A percentile compares a stretch with the other conserved stretches of the same genome.
These are phyloP conservation scores for Propithecus deckenii DNA, from an alignment of 2,797 vertebrate species.

Conservation along the genomic window DNA sequence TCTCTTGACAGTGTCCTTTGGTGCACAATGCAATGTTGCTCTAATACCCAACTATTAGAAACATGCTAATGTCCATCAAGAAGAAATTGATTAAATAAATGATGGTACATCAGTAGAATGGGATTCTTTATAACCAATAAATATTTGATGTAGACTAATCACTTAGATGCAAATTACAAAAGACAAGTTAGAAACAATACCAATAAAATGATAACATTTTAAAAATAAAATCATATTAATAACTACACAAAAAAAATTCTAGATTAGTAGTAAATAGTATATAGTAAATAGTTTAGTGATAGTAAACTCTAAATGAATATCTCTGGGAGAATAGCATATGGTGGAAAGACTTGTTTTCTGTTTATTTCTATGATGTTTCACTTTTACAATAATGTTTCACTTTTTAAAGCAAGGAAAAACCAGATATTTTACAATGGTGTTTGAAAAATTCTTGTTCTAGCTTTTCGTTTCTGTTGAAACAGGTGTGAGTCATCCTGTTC, in stretches of 20 bases:
- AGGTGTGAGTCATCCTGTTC: slow-evolving; percentile 92
- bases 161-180: slow-evolving; percentile 5
- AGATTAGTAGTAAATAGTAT: background rate
- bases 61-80: background rate
- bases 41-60: slow-evolving; percentile 21
- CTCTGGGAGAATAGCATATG: background rate
- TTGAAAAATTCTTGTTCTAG: slow-evolving; percentile 16
- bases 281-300: background rate
- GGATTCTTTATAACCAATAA: slow-evolving; percentile 31
- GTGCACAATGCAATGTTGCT: background rate
- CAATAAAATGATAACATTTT: slow-evolving; percentile 4
- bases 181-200: background rate
- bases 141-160: background rate
- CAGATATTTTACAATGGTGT: background rate
- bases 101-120: background rate
- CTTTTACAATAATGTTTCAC: background rate
- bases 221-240: slow-evolving; percentile 31
- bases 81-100: slow-evolving; percentile 28
- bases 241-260: background rate
- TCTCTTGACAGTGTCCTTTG: slow-evolving; percentile 3
- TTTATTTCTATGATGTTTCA: background rate
- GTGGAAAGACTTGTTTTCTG: background rate
- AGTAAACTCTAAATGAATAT: background rate
- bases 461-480: slow-evolving; percentile 43
- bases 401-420: slow-evolving; percentile 21